phyloP scores from a whole-genome alignment of 30 jellyfish, hydroid and myxozoan genomes.

The Hydractinia symbiolongicarpus region DNA sequence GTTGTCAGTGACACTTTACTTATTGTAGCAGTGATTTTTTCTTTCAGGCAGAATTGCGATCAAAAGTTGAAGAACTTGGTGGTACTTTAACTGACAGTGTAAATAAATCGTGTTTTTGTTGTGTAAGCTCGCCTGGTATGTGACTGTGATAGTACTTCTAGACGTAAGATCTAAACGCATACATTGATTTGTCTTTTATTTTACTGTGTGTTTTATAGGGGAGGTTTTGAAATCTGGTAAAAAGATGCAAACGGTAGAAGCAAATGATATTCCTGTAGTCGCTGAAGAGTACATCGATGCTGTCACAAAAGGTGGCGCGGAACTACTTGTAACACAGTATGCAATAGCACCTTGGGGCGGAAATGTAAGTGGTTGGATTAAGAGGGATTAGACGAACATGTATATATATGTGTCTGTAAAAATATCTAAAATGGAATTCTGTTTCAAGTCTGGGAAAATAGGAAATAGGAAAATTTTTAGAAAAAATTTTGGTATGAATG shows the following conservation, averaged over 20 bases:
- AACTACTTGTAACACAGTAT: constrained; percentile 4
- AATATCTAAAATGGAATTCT: too few relatives aligned
- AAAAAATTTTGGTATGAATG: too few relatives aligned
- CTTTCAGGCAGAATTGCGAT: constrained; percentile 1
- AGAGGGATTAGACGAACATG: too few relatives aligned
- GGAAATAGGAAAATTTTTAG: too few relatives aligned
- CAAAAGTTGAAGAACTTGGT: constrained; percentile 28
- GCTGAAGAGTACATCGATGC: constrained; percentile 48
- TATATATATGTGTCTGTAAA: too few relatives aligned
- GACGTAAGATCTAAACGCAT: background rate
- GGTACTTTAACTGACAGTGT: constrained; percentile 20
- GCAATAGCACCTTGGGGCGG: constrained; percentile 49
- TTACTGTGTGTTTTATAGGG: background rate
- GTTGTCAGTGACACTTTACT: too few relatives aligned
- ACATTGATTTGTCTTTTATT: background rate
- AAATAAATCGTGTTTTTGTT: constrained; percentile 5
- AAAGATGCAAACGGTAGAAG: constrained; percentile 32
- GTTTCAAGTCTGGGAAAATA: too few relatives aligned
- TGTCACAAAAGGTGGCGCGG: constrained; percentile 32
- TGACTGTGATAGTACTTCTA: background rate
- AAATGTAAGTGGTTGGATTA: constrained; percentile 15
- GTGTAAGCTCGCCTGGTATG: constrained; percentile 35
- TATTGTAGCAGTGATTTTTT: background rate
- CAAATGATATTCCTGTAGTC: constrained; percentile 36
- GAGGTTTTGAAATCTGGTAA: constrained; percentile 19